Percentiles rank a stretch among this genome's conserved stretches.
These are phyloP conservation scores for Drymonia ruficornis DNA, from an alignment of 2,888 invertebrate species.

Conservation along the genomic window DNA sequence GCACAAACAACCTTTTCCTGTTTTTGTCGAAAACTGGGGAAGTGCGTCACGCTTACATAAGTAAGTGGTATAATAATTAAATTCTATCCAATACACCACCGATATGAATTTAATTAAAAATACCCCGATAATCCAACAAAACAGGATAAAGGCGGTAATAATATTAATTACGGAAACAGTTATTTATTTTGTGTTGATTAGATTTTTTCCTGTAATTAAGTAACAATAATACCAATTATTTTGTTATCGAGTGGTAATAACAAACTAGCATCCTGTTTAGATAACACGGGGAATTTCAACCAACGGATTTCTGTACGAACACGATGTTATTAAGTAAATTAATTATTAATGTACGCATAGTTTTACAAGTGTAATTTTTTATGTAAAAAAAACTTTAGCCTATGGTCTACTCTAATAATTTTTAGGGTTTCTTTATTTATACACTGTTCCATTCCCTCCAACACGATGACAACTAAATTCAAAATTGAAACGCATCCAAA, in stretches of 20 bases:
- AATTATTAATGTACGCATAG: constrained; percentile 7
- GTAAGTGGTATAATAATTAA: background rate
- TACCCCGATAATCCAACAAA: background rate
- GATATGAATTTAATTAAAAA: background rate
- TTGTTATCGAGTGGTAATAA: constrained; percentile 36
- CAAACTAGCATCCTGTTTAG: constrained; percentile 32
- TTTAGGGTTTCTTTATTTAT: too few species aligned
- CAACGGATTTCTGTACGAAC: constrained; percentile 23
- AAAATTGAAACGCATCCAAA: constrained; percentile 45
- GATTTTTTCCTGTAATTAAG: constrained; percentile 40
- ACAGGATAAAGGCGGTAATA: constrained; percentile 11
- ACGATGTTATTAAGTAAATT: constrained; percentile 11
- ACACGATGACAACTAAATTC: constrained; percentile 25
- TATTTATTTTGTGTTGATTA: constrained; percentile 26
- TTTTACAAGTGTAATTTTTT: too few species aligned
- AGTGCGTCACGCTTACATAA: background rate
- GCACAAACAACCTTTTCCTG: constrained; percentile 1
- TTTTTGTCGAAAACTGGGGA: constrained; percentile 1
- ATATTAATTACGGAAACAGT: constrained; percentile 32
- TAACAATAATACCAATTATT: constrained; percentile 35
- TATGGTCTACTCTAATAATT: too few species aligned
- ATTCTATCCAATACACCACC: background rate
- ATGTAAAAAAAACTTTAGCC: too few species aligned
- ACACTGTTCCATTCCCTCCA: constrained; percentile 2
- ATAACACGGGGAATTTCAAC: constrained; percentile 23